Evolutionary conservation across 2,888 invertebrate species (phyloP).

Genomic region (Eumacrocentrus americanus): DNA sequence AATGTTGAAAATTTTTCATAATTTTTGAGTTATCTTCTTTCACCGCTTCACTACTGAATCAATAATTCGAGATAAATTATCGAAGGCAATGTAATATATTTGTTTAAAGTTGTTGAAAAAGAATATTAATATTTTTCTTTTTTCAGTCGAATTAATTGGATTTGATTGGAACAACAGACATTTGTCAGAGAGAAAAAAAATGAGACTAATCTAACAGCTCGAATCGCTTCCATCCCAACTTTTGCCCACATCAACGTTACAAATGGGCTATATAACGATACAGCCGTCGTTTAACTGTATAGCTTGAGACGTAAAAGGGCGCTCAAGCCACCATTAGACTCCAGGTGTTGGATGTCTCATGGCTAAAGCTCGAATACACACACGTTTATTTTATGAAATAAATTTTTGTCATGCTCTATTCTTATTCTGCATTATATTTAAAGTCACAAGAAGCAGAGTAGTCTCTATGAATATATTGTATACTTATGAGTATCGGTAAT

Average conservation of each 20-base stretch:
- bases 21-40: background rate
- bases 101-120: too few relatives aligned
- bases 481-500: too few relatives aligned
- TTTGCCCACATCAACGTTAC: conserved; percentile 41
- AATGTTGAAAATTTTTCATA: background rate
- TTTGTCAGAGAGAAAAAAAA: conserved; percentile 25
- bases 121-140: too few relatives aligned
- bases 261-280: conserved; percentile 45
- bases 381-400: background rate
- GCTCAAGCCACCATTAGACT: conserved; percentile 49
- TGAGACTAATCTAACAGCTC: conserved; percentile 29
- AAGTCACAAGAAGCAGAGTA: too few relatives aligned
- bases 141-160: background rate
- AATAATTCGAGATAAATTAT: too few relatives aligned
- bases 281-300: conserved; percentile 43
- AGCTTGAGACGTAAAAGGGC: conserved; percentile 19
- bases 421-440: background rate
- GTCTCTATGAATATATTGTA: too few relatives aligned
- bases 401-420: background rate
- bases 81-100: too few relatives aligned
- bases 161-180: background rate
- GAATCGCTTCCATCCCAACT: conserved; percentile 31
- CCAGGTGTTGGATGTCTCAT: conserved; percentile 56
- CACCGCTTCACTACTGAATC: background rate
- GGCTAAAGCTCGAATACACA: conserved; percentile 23